Evolutionary conservation across 1,140 invertebrate species (phyloP).

Genomic region (Papilio polyxenes): DNA sequence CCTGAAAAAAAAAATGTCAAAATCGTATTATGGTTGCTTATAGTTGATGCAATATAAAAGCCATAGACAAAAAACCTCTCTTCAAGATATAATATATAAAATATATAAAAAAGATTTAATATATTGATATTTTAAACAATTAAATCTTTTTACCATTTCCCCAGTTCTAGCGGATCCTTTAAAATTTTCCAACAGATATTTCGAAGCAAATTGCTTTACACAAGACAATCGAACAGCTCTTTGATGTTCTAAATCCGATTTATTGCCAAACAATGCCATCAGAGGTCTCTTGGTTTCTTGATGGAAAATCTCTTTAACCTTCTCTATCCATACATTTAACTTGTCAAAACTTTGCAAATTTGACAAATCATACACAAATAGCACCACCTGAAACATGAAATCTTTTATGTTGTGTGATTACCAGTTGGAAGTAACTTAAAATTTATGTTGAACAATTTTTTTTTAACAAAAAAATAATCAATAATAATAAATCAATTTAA

Average conservation of each 20-base stretch:
- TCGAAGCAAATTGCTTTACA: constrained; percentile 88
- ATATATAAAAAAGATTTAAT: background rate
- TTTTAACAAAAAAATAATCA: too few relatives aligned
- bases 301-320: constrained; percentile 82
- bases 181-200: constrained; percentile 87
- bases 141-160: constrained; percentile 85
- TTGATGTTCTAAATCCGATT: constrained; percentile 94
- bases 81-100: too few relatives aligned
- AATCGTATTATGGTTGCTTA: background rate
- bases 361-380: constrained; percentile 94
- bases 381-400: constrained; percentile 84
- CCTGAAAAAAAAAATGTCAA: constrained; percentile 55
- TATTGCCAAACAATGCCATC: constrained; percentile 92
- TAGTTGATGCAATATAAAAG: background rate
- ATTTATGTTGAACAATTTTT: too few relatives aligned
- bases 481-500: constrained; percentile 4
- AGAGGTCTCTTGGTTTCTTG: constrained; percentile 82
- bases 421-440: background rate
- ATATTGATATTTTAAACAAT: background rate
- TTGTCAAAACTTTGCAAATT: constrained; percentile 90
- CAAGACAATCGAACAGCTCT: constrained; percentile 89
- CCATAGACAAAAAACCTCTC: too few relatives aligned
- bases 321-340: constrained; percentile 87
- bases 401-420: background rate
- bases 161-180: constrained; percentile 94